phyloP scores from a whole-genome alignment of 2,797 vertebrate species.

The Neosalanx taihuensis region DNA sequence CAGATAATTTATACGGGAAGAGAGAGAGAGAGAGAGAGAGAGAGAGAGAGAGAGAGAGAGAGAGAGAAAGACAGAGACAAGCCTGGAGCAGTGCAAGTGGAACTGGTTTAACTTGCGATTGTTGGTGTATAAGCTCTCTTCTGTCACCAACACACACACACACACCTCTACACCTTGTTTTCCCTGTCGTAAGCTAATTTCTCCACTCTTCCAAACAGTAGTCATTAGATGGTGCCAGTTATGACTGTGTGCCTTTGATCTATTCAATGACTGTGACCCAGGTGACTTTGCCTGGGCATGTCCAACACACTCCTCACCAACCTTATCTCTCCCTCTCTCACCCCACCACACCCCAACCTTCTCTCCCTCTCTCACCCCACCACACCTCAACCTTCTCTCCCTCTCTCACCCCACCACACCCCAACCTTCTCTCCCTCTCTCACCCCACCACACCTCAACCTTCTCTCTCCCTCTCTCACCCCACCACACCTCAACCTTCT shows the following conservation, averaged over 20 bases:
- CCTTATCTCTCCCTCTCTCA: neutral
- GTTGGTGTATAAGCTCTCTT: neutral
- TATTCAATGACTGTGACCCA: slow-evolving; percentile 7
- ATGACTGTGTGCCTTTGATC: slow-evolving; percentile 30
- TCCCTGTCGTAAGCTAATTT: neutral
- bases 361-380: neutral
- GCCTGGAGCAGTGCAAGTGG: slow-evolving; percentile 38
- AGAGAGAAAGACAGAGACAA: slow-evolving; percentile 10
- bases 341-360: no score
- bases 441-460: no score
- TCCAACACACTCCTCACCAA: neutral
- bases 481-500: neutral
- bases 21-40: slow-evolving; percentile 15
- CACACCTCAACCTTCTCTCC: neutral
- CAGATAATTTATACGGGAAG: neutral
- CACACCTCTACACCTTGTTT: neutral
- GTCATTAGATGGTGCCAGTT: slow-evolving; percentile 6
- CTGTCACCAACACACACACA: no score
- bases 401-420: neutral
- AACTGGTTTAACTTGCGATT: slow-evolving; percentile 24
- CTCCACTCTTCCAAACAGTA: neutral
- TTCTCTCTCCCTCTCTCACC: neutral
- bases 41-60: slow-evolving; percentile 15
- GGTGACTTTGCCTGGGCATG: slow-evolving; percentile 8
- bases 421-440: neutral